These are phyloP conservation scores for Bovichtus diacanthus DNA, from an alignment of 2,797 vertebrate species.

Conservation along the genomic window DNA sequence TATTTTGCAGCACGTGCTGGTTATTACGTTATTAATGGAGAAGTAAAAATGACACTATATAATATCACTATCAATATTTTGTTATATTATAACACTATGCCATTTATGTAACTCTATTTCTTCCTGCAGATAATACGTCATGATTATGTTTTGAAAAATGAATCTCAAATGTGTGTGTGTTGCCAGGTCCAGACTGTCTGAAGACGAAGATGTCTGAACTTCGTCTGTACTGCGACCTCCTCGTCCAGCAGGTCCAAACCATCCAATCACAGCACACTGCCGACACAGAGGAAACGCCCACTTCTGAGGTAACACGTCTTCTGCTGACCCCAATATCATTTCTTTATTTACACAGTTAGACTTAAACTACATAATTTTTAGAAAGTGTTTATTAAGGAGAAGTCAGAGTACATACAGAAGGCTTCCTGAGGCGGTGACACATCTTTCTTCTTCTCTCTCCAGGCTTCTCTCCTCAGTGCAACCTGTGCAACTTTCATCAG, in stretches of 20 bases:
- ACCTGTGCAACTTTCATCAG: slow-evolving; percentile 97
- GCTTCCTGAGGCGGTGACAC: too few relatives aligned
- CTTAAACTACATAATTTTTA: too few relatives aligned
- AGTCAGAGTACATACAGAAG: too few relatives aligned
- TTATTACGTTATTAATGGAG: too few relatives aligned
- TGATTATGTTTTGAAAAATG: too few relatives aligned
- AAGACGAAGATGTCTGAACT: slow-evolving; percentile 99
- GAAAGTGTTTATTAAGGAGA: neutral
- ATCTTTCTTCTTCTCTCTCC: neutral
- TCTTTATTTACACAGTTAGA: too few relatives aligned
- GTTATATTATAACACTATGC: too few relatives aligned
- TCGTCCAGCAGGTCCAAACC: slow-evolving; percentile 97
- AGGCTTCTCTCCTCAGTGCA: slow-evolving; percentile 96
- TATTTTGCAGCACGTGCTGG: too few relatives aligned
- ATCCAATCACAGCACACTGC: slow-evolving; percentile 91
- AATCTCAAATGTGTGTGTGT: neutral
- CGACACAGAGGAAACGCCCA: slow-evolving; percentile 82
- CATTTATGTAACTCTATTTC: too few relatives aligned
- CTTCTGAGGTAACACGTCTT: slow-evolving; percentile 85
- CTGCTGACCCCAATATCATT: neutral
- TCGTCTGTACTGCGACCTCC: slow-evolving; percentile 96
- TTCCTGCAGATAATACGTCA: too few relatives aligned
- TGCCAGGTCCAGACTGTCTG: slow-evolving; percentile 91
- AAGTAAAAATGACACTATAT: too few relatives aligned
- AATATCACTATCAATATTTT: too few relatives aligned